Base-by-base conservation (phyloP, 2,113 vertebrate species). In the Scalopus aquaticus region DNA sequence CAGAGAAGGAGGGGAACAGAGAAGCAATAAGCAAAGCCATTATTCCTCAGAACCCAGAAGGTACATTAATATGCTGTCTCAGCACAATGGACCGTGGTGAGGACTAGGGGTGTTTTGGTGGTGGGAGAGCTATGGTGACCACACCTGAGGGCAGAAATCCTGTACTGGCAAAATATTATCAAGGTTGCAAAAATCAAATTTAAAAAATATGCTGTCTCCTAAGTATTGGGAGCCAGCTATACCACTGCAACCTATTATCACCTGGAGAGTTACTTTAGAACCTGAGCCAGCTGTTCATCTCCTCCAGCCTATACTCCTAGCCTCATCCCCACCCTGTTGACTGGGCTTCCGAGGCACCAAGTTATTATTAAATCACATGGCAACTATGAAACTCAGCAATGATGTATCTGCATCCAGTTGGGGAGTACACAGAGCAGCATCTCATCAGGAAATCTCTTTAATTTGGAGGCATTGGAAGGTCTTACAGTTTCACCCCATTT, bases 21-120 rank as follows among this genome's bases (percentile, higher is more conserved):
- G 58, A 96, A 85, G 32, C 24, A 79, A 95, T 32, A 94, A 91
- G 28, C 35, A 92, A 87, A 90, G 70, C 9, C 62, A 83, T 87
- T 73, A 82, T 94, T 93, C 39, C 11, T 81, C 42, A 89, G 82
- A 93, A 93, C 91, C 30, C 37, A 82, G 49, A 94, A 93, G 19
- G 35, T 44, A 5, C 7, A 58, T 22, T 56, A 80, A 88, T 54
- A 44, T 32, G 9, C 17, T 72, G 39, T 78, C 51, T 91, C 54
- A 56, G 54, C 54, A 56, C 54, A 56, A 56, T 56, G 54, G 54
- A 56, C 54, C 22, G 17, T 22, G 54, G 54, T 7, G 7, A 56
- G 54, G 20, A 22, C 19, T 22, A 51, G 13, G 54, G 54, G 54
- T 56, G 54, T 20, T 56, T 56, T 22, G 54, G 54, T 22, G 20